These are phyloP conservation scores for Polyergus mexicanus DNA, from an alignment of 1,140 invertebrate genomes.

Conservation along the genomic window DNA sequence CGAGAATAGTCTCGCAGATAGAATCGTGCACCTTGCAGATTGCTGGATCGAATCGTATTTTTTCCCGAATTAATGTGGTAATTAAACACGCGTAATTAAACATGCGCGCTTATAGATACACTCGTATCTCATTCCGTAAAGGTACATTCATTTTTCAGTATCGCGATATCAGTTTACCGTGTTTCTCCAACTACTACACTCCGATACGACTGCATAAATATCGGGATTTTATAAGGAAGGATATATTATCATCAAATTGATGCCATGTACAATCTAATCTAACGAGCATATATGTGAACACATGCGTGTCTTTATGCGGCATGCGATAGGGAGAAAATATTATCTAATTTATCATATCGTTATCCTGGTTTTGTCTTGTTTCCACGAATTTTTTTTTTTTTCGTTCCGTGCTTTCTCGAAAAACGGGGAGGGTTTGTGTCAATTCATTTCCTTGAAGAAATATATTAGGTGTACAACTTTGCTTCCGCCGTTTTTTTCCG, in stretches of 20 bases:
- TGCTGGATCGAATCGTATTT: constrained; percentile 32
- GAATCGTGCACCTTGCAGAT: constrained; percentile 19
- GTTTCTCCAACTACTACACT: background rate
- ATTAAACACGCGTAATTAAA: constrained; percentile 56
- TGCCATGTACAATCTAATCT: background rate
- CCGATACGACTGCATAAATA: background rate
- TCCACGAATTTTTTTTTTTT: constrained; percentile 4
- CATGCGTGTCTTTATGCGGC: background rate
- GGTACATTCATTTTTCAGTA: background rate
- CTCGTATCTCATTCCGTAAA: background rate
- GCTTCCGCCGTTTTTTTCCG: too few species aligned
- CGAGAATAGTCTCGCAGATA: constrained; percentile 22
- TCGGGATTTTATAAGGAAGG: background rate
- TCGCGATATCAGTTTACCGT: background rate
- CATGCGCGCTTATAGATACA: background rate
- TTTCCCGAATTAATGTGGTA: constrained; percentile 41
- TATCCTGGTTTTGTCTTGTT: background rate
- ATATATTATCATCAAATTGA: background rate
- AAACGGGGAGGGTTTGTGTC: background rate
- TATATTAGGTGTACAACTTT: too few species aligned
- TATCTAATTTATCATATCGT: too few species aligned
- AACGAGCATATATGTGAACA: background rate
- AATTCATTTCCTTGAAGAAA: constrained; percentile 17
- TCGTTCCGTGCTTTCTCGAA: background rate
- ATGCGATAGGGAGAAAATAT: too few species aligned